Conservation (phyloP, 2,888 invertebrate species). For the Limnephilus marmoratus region DNA sequence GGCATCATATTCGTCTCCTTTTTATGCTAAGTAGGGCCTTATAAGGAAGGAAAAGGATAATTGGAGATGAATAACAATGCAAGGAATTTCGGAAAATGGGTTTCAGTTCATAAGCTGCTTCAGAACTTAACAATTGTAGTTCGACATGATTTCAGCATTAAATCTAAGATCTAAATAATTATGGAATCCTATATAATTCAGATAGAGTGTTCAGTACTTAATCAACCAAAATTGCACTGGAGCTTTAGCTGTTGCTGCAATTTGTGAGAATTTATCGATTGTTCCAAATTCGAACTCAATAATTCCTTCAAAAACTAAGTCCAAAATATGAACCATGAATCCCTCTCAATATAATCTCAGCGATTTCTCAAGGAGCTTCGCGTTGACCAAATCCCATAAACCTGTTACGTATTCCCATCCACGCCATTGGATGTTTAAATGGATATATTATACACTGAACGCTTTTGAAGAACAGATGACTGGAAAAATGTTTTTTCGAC, state of each 20-base stretch:
- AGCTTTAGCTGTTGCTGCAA: not conserved
- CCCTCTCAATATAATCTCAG: not conserved
- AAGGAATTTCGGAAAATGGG: too few relatives aligned
- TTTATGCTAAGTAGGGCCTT: too few relatives aligned
- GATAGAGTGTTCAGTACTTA: not conserved
- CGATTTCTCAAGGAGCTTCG: not conserved
- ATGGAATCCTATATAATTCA: not conserved
- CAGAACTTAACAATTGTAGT: too few relatives aligned
- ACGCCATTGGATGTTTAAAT: not conserved
- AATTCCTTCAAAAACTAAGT: not conserved
- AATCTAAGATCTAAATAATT: not conserved
- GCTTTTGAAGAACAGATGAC: not conserved
- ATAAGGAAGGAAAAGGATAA: too few relatives aligned
- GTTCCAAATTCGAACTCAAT: not conserved
- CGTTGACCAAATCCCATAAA: slow-evolving; percentile 2
- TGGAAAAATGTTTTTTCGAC: not conserved
- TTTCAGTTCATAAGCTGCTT: too few relatives aligned
- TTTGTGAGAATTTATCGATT: not conserved
- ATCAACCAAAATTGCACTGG: not conserved
- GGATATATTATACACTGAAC: not conserved
- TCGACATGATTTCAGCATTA: not conserved
- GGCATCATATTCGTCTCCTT: too few relatives aligned
- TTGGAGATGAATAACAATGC: too few relatives aligned
- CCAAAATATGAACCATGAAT: not conserved
- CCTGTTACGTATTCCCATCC: not conserved